phyloP scores from a whole-genome alignment of 2,888 invertebrate genomes.

The Diarsia mendica region DNA sequence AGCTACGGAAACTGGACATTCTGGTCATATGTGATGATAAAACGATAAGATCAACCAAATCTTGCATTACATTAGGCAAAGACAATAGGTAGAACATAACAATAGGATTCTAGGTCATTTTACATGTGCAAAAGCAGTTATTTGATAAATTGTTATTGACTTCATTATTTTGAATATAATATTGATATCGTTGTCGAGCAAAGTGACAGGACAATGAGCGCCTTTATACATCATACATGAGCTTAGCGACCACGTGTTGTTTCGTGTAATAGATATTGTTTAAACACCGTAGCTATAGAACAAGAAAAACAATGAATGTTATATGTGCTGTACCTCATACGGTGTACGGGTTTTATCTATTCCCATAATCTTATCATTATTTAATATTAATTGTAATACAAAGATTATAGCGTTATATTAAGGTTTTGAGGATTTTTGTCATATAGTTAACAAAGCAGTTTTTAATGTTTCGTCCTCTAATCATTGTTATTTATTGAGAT shows the following conservation, averaged over 20 bases:
- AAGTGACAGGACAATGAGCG: conserved; percentile 77
- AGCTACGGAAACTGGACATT: conserved; percentile 6
- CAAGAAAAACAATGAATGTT: conserved; percentile 57
- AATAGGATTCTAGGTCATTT: conserved; percentile 54
- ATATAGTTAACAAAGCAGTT: neutral
- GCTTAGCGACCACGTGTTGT: conserved; percentile 67
- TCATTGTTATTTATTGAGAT: neutral
- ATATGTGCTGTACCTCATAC: conserved; percentile 38
- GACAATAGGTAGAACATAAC: conserved; percentile 56
- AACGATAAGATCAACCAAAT: conserved; percentile 27
- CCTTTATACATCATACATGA: conserved; percentile 69
- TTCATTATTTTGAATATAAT: conserved; percentile 65
- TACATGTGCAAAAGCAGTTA: conserved; percentile 54
- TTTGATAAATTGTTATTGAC: conserved; percentile 66
- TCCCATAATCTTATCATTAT: conserved; percentile 28
- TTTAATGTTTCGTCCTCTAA: neutral
- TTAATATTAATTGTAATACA: conserved; percentile 8
- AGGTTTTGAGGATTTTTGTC: neutral
- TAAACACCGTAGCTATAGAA: conserved; percentile 54
- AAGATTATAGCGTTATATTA: neutral
- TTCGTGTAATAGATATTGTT: conserved; percentile 65
- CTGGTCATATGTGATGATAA: conserved; percentile 16
- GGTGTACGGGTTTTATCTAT: conserved; percentile 27
- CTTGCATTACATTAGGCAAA: conserved; percentile 40
- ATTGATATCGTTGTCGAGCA: conserved; percentile 72